phyloP scores from a whole-genome alignment of 2,797 vertebrate species.

The Epinephelus malabaricus region DNA sequence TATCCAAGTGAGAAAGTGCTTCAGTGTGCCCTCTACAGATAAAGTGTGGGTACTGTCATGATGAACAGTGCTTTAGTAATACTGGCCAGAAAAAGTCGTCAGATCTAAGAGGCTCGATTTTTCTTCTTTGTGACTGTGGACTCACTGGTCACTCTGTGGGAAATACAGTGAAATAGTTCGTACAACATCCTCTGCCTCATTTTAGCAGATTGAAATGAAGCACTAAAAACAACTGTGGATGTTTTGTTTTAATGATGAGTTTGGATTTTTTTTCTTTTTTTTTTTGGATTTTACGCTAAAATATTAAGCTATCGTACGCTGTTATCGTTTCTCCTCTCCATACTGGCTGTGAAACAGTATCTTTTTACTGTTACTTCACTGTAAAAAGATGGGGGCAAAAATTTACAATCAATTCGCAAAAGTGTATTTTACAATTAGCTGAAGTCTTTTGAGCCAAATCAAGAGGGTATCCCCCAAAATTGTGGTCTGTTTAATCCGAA shows the following conservation, averaged over 20 bases:
- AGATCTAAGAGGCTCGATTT: not conserved
- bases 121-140: not conserved
- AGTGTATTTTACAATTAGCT: too few species aligned
- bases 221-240: not conserved
- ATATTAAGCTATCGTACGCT: too few species aligned
- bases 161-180: not conserved
- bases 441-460: not conserved
- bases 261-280: not conserved
- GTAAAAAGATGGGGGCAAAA: not conserved
- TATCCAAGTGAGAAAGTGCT: conserved; percentile 28
- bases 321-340: not conserved
- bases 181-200: not conserved
- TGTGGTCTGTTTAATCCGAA: too few species aligned
- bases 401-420: not conserved
- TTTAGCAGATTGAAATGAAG: not conserved
- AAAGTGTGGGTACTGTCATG: not conserved
- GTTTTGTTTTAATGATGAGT: not conserved
- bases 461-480: not conserved
- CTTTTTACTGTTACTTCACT: not conserved
- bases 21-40: not conserved
- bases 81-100: conserved; percentile 21
- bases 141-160: not conserved
- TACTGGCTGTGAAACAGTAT: not conserved
- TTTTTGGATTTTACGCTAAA: not conserved
- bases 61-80: not conserved